Evolutionary conservation across 1,140 invertebrate genomes (phyloP).

Genomic region (Cydia fagiglandana): DNA sequence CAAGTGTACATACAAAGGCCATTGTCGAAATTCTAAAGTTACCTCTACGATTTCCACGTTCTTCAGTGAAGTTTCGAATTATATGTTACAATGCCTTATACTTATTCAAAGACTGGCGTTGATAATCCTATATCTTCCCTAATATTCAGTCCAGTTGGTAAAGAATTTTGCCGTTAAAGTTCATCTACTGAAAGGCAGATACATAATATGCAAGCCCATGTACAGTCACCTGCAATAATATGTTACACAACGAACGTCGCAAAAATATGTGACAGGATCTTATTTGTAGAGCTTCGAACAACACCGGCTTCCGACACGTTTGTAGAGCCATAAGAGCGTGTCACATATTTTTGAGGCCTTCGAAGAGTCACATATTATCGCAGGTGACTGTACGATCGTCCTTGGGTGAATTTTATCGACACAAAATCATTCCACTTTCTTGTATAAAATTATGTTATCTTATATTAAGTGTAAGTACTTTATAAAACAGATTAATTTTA

Average conservation of each 20-base stretch:
- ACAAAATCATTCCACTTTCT: constrained; percentile 1
- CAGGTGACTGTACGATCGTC: neutral
- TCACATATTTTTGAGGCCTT: too few relatives aligned
- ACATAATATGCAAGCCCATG: too few relatives aligned
- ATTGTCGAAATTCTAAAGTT: constrained; percentile 38
- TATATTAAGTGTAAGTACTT: neutral
- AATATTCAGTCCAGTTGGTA: neutral
- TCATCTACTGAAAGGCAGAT: too few relatives aligned
- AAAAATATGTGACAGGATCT: too few relatives aligned
- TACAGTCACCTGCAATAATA: too few relatives aligned
- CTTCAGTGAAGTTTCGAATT: constrained; percentile 11
- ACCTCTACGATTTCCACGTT: neutral
- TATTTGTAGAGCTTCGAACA: too few relatives aligned
- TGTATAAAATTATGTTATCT: constrained; percentile 4
- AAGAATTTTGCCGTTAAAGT: neutral
- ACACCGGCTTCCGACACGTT: too few relatives aligned
- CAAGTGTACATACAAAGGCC: constrained; percentile 52
- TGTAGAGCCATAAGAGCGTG: too few relatives aligned
- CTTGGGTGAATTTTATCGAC: neutral
- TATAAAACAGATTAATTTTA: neutral
- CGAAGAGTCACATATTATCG: too few relatives aligned
- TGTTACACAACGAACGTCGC: too few relatives aligned
- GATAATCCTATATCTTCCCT: neutral
- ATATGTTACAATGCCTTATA: constrained; percentile 17
- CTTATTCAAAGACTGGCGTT: constrained; percentile 20